Base-by-base conservation (phyloP, 2,113 vertebrate genomes). In the Alligator sinensis region DNA sequence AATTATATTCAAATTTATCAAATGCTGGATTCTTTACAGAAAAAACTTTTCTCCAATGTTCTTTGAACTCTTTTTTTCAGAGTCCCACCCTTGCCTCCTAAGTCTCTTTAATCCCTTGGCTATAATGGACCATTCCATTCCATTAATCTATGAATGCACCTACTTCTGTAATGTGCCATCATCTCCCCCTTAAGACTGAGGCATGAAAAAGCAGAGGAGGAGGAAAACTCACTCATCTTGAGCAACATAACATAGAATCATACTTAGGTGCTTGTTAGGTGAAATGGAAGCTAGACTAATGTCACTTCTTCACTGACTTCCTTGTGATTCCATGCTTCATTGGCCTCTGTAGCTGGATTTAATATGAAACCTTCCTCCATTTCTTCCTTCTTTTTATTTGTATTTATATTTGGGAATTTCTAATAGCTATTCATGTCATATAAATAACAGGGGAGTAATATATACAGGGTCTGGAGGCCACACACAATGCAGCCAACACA, bases 11-110 rank as follows among this genome's bases (percentile, higher is more conserved):
- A 57, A 15, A 30, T 93, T 91, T 86, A 61, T 80, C 55, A 88
- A 90, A 74, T 27, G n/a, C 19, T 68, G 25, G n/a, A 16, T 18
- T 10, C 30, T n/a, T 68, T 30, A 5, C 8, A 81, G 64, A 91
- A 94, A 94, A 86, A 84, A 19, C 16, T 95, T 61, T 88, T 92
- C 91, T 12, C 11, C 18, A 57, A 5, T 18, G 87, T 89, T n/a
- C 27, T 77, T 30, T 72, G 81, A 68, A 77, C 6, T 60, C 81
- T 63, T 87, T 92, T 85, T 68, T 91, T 87, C 21, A 11, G 82
- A 4, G 6, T 80, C 60, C 19, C 8, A 78, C 19, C 15, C 3
- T 87, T 75, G 15, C 60, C 89, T 80, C 16, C 6, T 54, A 79
- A 66, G 7, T 81, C 54, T 81, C 24, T 93, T 91, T 91, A 34